Percentiles rank a stretch among this genome's conserved stretches.
Conservation (phyloP, 2,888 invertebrate genomes). For the Gymnosoma rotundatum region DNA sequence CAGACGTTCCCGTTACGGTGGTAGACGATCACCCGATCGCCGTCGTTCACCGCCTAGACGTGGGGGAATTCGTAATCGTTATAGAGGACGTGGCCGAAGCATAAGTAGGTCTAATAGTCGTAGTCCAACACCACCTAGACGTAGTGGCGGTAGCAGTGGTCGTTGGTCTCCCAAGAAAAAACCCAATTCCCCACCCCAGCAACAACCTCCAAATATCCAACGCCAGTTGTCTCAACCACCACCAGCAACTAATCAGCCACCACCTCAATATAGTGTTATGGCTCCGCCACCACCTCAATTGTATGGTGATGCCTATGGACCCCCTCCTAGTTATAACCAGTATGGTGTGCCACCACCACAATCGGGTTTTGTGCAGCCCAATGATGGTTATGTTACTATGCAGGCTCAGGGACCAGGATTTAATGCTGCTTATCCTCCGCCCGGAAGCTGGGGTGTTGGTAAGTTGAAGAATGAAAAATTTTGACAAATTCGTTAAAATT, state of each 20-base stretch:
- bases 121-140: slow-evolving; percentile 74
- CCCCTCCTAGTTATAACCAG: slow-evolving; percentile 74
- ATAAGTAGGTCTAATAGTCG: slow-evolving; percentile 77
- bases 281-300: slow-evolving; percentile 76
- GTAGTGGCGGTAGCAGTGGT: slow-evolving; percentile 75
- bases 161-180: slow-evolving; percentile 80
- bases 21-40: slow-evolving; percentile 73
- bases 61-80: slow-evolving; percentile 74
- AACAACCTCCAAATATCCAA: slow-evolving; percentile 73
- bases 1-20: slow-evolving; percentile 75
- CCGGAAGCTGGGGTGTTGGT: slow-evolving; percentile 78
- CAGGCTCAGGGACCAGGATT: slow-evolving; percentile 76
- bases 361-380: slow-evolving; percentile 73
- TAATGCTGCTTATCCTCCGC: slow-evolving; percentile 77
- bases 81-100: slow-evolving; percentile 74
- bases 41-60: slow-evolving; percentile 71
- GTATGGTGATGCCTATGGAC: slow-evolving; percentile 76
- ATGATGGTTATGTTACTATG: slow-evolving; percentile 72
- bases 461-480: slow-evolving; percentile 27
- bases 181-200: slow-evolving; percentile 73
- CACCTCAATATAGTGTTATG: slow-evolving; percentile 75
- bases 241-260: slow-evolving; percentile 65
- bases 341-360: slow-evolving; percentile 76
- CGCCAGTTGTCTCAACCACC: slow-evolving; percentile 68
- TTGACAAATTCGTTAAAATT: too few relatives aligned